phyloP scores from a whole-genome alignment of 2,888 invertebrate genomes.

The Muschampia plurimacula region DNA sequence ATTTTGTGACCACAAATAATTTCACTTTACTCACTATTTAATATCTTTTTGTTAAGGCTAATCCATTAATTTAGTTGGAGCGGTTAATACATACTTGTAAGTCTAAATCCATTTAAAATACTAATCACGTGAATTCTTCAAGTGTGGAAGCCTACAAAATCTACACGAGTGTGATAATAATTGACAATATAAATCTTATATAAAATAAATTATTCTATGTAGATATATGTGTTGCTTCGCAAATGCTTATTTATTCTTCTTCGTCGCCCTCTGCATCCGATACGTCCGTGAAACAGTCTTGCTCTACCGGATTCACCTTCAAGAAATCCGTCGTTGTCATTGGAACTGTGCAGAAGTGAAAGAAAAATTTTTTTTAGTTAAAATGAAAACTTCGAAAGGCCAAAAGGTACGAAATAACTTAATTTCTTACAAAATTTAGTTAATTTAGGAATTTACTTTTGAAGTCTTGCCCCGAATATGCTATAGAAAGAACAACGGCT shows the following conservation, averaged over 20 bases:
- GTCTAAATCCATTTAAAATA: not conserved
- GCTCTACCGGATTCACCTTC: conserved; percentile 69
- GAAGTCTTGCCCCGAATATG: too few relatives aligned
- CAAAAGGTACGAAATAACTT: not conserved
- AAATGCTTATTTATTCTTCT: conserved; percentile 54
- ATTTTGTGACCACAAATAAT: too few relatives aligned
- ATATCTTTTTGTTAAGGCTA: too few relatives aligned
- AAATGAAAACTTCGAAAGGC: not conserved
- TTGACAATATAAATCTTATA: not conserved
- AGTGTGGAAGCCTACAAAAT: not conserved
- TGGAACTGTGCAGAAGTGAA: conserved; percentile 22
- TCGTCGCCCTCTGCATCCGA: conserved; percentile 79
- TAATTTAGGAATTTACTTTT: too few relatives aligned
- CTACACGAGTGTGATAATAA: not conserved
- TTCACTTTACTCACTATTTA: too few relatives aligned
- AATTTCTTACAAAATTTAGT: too few relatives aligned
- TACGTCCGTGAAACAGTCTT: conserved; percentile 79
- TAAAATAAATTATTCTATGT: not conserved
- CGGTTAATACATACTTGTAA: not conserved
- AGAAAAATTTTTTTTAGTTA: not conserved
- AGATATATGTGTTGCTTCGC: conserved; percentile 23
- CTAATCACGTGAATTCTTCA: not conserved
- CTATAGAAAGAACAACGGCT: too few relatives aligned
- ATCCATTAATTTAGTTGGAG: not conserved
- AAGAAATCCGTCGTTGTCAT: conserved; percentile 63